phyloP scores from a whole-genome alignment of 2,113 vertebrate genomes.

The Rhombomys opimus region DNA sequence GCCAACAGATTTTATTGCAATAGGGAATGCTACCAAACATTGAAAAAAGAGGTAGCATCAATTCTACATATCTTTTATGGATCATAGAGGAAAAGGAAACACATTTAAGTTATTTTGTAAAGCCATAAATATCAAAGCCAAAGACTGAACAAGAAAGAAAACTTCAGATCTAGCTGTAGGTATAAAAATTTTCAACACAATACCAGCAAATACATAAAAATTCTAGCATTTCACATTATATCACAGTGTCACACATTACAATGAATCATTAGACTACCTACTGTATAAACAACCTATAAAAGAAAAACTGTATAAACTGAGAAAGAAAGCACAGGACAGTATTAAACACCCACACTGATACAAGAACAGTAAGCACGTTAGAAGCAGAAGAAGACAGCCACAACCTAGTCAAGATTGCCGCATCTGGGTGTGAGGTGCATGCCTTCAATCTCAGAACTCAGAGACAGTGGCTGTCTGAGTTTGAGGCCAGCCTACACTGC shows the following conservation, averaged over 20 bases:
- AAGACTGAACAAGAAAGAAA: background rate
- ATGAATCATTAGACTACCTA: background rate
- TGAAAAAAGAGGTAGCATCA: background rate
- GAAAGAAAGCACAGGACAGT: background rate
- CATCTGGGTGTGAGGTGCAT: too few relatives aligned
- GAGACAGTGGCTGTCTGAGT: background rate
- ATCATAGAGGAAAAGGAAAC: background rate
- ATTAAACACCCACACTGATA: background rate
- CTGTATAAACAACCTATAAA: background rate
- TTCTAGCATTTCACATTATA: background rate
- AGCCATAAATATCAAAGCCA: background rate
- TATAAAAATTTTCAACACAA: background rate
- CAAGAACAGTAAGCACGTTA: background rate
- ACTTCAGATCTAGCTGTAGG: background rate
- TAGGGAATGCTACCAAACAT: background rate
- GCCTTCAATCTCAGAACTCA: background rate
- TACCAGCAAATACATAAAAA: conserved; percentile 9
- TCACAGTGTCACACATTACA: background rate
- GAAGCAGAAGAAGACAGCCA: background rate
- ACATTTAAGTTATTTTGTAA: background rate
- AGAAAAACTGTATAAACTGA: background rate
- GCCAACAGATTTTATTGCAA: background rate
- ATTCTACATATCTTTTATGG: background rate
- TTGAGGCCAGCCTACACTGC: background rate
- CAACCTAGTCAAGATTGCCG: background rate